A percentile compares a stretch with the other conserved stretches of the same genome.
Evolutionary conservation across 2,888 invertebrate genomes (phyloP).

Genomic region (Amblyjoppa proteus): DNA sequence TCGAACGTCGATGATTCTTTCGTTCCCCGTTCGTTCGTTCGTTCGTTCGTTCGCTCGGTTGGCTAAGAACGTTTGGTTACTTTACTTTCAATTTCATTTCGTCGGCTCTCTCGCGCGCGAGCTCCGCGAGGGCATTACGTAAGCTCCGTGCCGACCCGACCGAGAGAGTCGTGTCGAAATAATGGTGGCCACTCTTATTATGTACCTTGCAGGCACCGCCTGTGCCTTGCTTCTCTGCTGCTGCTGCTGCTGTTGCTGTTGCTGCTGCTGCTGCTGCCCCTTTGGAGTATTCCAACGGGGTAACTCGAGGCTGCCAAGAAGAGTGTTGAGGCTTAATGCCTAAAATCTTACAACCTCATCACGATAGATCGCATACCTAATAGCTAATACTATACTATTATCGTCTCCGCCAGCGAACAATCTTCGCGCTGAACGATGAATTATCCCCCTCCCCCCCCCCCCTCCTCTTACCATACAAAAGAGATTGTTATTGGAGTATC

Average conservation of each 20-base stretch:
- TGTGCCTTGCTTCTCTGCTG: slow-evolving; percentile 47
- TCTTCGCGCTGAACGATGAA: slow-evolving; percentile 22
- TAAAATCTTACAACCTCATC: slow-evolving; percentile 44
- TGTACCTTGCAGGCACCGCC: slow-evolving; percentile 74
- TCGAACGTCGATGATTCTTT: slow-evolving; percentile 66
- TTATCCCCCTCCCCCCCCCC: neutral
- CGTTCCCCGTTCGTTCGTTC: slow-evolving; percentile 55
- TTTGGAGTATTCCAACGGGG: slow-evolving; percentile 65
- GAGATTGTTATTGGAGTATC: neutral
- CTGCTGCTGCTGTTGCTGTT: slow-evolving; percentile 59
- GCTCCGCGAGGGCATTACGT: slow-evolving; percentile 74
- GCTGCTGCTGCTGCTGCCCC: slow-evolving; percentile 61
- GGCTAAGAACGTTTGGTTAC: slow-evolving; percentile 76
- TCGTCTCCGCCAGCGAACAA: neutral
- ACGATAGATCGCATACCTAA: slow-evolving; percentile 26
- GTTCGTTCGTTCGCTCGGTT: slow-evolving; percentile 61
- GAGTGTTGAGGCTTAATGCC: slow-evolving; percentile 15
- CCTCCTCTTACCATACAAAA: neutral
- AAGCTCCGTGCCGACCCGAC: slow-evolving; percentile 78
- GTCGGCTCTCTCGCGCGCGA: slow-evolving; percentile 75
- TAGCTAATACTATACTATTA: slow-evolving; percentile 9
- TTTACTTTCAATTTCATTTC: slow-evolving; percentile 84
- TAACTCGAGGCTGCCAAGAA: slow-evolving; percentile 45
- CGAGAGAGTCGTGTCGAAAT: slow-evolving; percentile 82
- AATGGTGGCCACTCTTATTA: slow-evolving; percentile 83